Evolutionary conservation across 2,888 invertebrate species (phyloP).

Genomic region (Meganola albula): DNA sequence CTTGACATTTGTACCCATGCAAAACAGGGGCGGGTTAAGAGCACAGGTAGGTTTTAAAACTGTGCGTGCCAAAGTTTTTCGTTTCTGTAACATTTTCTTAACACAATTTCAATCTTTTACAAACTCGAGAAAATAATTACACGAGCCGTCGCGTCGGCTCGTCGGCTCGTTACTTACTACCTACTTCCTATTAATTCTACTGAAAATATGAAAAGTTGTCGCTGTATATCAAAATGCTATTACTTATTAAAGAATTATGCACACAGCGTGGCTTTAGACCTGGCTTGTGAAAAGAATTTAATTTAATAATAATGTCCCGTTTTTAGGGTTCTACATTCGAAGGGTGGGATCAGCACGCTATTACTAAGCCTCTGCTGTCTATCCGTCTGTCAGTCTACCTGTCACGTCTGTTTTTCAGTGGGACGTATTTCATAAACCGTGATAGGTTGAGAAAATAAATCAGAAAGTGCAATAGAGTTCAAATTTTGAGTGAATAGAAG

Average conservation of each 20-base stretch:
- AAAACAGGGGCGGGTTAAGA: too few species aligned
- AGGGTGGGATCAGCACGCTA: too few species aligned
- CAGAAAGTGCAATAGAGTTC: too few species aligned
- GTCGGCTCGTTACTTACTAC: conserved; percentile 39
- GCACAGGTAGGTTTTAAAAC: too few species aligned
- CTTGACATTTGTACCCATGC: too few species aligned
- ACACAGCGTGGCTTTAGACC: conserved; percentile 40
- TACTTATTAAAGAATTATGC: conserved; percentile 60
- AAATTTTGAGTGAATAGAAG: too few species aligned
- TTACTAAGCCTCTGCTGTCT: too few species aligned
- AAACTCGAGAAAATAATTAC: conserved; percentile 67
- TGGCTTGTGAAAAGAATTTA: conserved; percentile 43
- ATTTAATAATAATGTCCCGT: conserved; percentile 37
- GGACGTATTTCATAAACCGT: too few species aligned
- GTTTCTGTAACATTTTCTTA: conserved; percentile 43
- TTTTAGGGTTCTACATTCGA: too few species aligned
- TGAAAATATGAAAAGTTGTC: conserved; percentile 49
- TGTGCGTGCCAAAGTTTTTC: conserved; percentile 24
- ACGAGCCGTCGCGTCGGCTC: conserved; percentile 31
- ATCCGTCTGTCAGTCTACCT: too few species aligned
- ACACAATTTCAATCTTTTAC: conserved; percentile 54
- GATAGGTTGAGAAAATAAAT: too few species aligned
- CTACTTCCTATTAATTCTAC: conserved; percentile 55
- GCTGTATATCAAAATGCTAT: conserved; percentile 56
- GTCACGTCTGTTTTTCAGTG: too few species aligned